These are phyloP conservation scores for Penaeus monodon DNA, from an alignment of 2,888 invertebrate genomes.

Conservation along the genomic window DNA sequence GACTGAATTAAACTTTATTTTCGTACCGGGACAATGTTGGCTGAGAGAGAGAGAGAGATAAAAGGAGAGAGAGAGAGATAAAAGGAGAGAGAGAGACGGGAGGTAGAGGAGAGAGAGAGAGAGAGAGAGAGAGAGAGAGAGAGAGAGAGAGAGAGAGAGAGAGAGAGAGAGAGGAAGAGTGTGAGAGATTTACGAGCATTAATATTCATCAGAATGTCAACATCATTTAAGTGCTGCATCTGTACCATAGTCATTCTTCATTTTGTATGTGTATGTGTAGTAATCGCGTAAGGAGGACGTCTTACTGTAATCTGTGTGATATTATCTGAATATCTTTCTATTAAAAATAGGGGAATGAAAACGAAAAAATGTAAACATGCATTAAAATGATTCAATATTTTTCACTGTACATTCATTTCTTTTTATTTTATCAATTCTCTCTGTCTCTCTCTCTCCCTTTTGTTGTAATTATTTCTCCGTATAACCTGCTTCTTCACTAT, in stretches of 20 bases:
- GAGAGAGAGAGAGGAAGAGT: constrained; percentile 18
- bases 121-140: constrained; percentile 9
- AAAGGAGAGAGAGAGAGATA: neutral
- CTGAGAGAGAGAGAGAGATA: neutral
- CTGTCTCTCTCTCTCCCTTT: neutral
- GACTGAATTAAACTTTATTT: no score
- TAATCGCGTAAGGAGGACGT: no score
- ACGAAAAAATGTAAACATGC: no score
- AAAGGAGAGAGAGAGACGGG: neutral
- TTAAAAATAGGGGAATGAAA: no score
- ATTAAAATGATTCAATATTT: neutral
- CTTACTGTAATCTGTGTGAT: no score
- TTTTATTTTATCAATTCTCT: neutral
- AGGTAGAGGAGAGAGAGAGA: neutral
- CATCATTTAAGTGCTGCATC: no score
- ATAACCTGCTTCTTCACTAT: neutral
- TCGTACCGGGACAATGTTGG: neutral
- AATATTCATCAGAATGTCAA: neutral
- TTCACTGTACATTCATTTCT: neutral
- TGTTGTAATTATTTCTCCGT: neutral
- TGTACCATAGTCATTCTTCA: no score
- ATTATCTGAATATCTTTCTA: no score
- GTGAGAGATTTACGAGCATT: neutral
- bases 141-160: constrained; percentile 13
- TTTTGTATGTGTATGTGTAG: no score